Conservation (phyloP, 1,140 invertebrate species). For the Drosophila oshimai region DNA sequence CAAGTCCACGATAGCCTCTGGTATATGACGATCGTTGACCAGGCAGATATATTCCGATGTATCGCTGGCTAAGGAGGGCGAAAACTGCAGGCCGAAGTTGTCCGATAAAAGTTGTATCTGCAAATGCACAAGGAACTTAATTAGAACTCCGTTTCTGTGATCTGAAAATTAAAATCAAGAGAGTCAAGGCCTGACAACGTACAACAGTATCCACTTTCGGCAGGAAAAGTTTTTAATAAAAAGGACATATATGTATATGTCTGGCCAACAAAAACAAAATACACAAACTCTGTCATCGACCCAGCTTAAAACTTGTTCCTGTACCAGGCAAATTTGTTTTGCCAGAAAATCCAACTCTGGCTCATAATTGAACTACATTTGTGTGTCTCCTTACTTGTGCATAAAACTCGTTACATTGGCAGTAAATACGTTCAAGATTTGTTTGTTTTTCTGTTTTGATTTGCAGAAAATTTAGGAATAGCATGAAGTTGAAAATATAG, state of each 20-base stretch:
- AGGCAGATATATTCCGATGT: conserved; percentile 87
- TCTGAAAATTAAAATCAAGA: conserved; percentile 17
- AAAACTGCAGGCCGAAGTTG: conserved; percentile 86
- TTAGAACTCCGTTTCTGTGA: conserved; percentile 12
- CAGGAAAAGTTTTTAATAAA: conserved; percentile 66
- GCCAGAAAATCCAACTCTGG: conserved; percentile 2
- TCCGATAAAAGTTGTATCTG: conserved; percentile 85
- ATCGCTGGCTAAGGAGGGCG: conserved; percentile 85
- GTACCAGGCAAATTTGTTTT: conserved; percentile 55
- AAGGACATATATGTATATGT: conserved; percentile 23
- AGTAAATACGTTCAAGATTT: conserved; percentile 21
- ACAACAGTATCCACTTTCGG: conserved; percentile 72
- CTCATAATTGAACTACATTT: conserved; percentile 61
- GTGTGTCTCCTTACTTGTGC: conserved; percentile 16
- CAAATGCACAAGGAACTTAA: conserved; percentile 37
- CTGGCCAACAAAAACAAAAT: background rate
- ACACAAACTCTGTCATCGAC: conserved; percentile 10
- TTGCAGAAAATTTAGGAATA: conserved; percentile 39
- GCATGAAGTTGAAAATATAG: conserved; percentile 48
- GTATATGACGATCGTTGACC: conserved; percentile 87
- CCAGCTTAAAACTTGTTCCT: conserved; percentile 49
- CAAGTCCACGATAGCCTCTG: conserved; percentile 86
- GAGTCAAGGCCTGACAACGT: conserved; percentile 55
- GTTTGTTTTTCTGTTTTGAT: conserved; percentile 21
- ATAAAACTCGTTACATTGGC: conserved; percentile 32